Base-by-base conservation (phyloP, 2,888 invertebrate genomes). In the Mythimna ferrago region DNA sequence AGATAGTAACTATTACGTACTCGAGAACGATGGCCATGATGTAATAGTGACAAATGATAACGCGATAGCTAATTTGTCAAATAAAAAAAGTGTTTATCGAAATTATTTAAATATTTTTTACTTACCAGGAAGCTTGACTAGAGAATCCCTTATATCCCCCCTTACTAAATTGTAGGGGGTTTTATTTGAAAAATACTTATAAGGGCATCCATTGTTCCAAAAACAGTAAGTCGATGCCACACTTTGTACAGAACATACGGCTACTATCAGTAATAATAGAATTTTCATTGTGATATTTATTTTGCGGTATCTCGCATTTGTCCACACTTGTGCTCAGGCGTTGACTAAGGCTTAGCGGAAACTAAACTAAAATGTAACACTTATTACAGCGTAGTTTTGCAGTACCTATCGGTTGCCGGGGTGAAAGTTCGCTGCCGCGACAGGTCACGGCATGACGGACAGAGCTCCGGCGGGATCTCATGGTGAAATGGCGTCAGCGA, bases 201-300 rank as follows among this genome's bases (percentile, higher is more conserved):
- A 95, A 0, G 93, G 92, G 74, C 95, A 95, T n/a, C 93, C 94
- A 26, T 93, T 93, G 73, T 95, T 94, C 95, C 95, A 95, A 70
- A 90, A 94, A 80, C 95, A 94, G 82, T 90, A 91, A n/a, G 89
- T 83, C 26, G 91, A 88, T n/a, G 82, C 77, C 68, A 85, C 88
- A 74, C 79, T 82, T 57, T 87, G 78, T 69, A 88, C 26, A 66
- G 78, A 82, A 77, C 76, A 86, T 69, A 88, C 19, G 61, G 85
- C 35, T 56, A 90, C n/a, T 67, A 86, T 63, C 21, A 82, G 38
- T 0, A 88, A 48, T 14, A 88, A 66, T 10, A 84, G 41, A 16
- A 87, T 81, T 72, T 88, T 91, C 90, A 92, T 92, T 66, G 73
- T 89, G 44, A 72, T 74, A 68, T 56, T 65, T 63, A 60, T 76